phyloP scores from a whole-genome alignment of 2,888 invertebrate genomes.

The Hemaris fuciformis region DNA sequence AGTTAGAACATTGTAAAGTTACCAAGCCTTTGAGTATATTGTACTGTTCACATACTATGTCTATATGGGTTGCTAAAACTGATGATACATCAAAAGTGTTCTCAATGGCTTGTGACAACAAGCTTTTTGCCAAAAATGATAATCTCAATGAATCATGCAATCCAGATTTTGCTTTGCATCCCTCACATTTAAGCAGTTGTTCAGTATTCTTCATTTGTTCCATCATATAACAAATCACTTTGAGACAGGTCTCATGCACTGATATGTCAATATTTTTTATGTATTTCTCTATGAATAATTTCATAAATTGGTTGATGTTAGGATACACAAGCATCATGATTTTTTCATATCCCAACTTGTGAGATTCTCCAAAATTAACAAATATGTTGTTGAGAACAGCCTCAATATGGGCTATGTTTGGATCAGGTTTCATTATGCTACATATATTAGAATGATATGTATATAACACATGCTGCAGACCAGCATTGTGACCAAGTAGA shows the following conservation, averaged over 20 bases:
- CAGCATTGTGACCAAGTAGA: constrained; percentile 46
- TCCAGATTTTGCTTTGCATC: constrained; percentile 52
- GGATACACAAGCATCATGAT: constrained; percentile 53
- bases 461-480: constrained; percentile 57
- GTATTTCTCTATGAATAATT: constrained; percentile 41
- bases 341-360: constrained; percentile 47
- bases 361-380: constrained; percentile 46
- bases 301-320: constrained; percentile 55
- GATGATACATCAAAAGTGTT: constrained; percentile 35
- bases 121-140: constrained; percentile 51
- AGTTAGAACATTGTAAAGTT: constrained; percentile 47
- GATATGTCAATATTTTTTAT: constrained; percentile 19
- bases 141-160: constrained; percentile 61
- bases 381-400: constrained; percentile 46
- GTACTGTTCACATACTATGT: constrained; percentile 48
- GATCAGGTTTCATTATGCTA: constrained; percentile 43
- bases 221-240: constrained; percentile 49
- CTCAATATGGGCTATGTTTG: constrained; percentile 33
- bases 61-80: constrained; percentile 34
- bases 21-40: constrained; percentile 44
- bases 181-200: constrained; percentile 63
- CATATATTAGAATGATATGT: constrained; percentile 59
- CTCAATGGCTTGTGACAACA: constrained; percentile 39
- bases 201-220: constrained; percentile 39
- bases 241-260: constrained; percentile 44